Conservation (phyloP, 2,888 invertebrate genomes). For the Melanargia galathea region DNA sequence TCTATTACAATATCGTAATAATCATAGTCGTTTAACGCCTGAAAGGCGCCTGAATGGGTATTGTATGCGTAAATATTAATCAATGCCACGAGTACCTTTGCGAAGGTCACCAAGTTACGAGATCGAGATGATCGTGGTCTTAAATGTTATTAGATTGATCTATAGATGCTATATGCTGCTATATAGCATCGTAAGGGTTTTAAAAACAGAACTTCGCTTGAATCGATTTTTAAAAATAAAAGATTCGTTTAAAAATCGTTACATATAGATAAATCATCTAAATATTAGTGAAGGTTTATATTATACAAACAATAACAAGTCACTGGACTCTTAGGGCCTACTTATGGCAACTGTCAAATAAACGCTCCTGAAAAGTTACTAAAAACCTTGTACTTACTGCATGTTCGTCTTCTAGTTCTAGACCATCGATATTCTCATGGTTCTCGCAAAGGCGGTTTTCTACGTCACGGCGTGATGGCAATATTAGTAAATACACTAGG, state of each 20-base stretch:
- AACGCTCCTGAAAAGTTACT: too few species aligned
- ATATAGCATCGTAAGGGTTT: neutral
- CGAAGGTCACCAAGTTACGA: slow-evolving; percentile 61
- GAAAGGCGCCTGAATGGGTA: slow-evolving; percentile 60
- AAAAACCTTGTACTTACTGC: too few species aligned
- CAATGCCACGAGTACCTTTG: slow-evolving; percentile 71
- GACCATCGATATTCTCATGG: slow-evolving; percentile 10
- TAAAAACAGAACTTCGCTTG: neutral
- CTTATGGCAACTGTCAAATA: too few species aligned
- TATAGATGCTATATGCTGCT: neutral
- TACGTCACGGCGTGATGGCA: slow-evolving; percentile 20
- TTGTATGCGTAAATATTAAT: slow-evolving; percentile 75
- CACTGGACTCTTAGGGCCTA: too few species aligned
- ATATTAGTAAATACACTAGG: slow-evolving; percentile 17
- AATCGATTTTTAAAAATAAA: too few species aligned
- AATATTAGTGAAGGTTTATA: too few species aligned
- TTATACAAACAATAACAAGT: too few species aligned
- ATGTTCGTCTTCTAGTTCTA: too few species aligned
- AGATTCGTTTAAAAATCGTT: too few species aligned
- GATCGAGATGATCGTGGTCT: slow-evolving; percentile 21
- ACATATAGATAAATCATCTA: too few species aligned
- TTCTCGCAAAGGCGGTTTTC: slow-evolving; percentile 15
- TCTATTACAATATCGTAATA: slow-evolving; percentile 51
- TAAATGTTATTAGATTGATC: slow-evolving; percentile 3
- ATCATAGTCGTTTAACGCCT: slow-evolving; percentile 48